Evolutionary conservation across 2,888 invertebrate genomes (phyloP), one percentile per base, ranked within the genome.

Genomic region (Gastrophysa polygoni): DNA sequence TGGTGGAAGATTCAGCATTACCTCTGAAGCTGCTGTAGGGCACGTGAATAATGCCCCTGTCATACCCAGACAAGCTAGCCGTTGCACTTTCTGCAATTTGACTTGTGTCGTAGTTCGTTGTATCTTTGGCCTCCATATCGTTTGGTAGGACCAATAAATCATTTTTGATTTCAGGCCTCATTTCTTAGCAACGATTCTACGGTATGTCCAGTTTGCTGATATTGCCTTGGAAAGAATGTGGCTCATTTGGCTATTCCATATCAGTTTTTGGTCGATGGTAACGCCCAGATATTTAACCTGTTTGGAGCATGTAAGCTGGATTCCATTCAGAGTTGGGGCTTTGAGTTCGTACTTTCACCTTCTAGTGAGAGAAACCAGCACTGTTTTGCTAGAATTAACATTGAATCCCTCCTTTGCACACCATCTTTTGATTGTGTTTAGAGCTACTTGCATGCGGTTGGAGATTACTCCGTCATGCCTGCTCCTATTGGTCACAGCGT

Each of bases 11-110:
- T 51, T 28, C 17, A 51, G 34, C 16, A 51, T 32, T 51, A 18
- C 51, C 16, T 50, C 24, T 32, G 7, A n/a, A 1, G 34, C 51
- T 51, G 32, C 29, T 14, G 34, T 28, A 7, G 51, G 16, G 28
- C 51, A 51, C 34, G 51, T 51, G 7, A 14, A 16, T 32, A 14
- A 29, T 51, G 29, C 51, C 18, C 24, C 51, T 51, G 32, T 51
- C 6, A 2, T 47, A 5, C 24, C 24, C 24, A 24, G 24, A 24
- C 24, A 24, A 24, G 24, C 24, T 24, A 24, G 24, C 24, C 24
- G 3, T 7, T 24, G 24, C 24, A 24, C 24, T 24, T 24, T 24
- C 7, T 24, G 24, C 24, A 5, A 24, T 7, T 24, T 7, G 24
- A 24, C 3, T 24, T 24, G 24, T 24, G 24, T 7, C 24, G 24